Evolutionary conservation across 1,140 invertebrate species (phyloP), one percentile per base, ranked within the genome.

Genomic region (Matsumurasca onukii): DNA sequence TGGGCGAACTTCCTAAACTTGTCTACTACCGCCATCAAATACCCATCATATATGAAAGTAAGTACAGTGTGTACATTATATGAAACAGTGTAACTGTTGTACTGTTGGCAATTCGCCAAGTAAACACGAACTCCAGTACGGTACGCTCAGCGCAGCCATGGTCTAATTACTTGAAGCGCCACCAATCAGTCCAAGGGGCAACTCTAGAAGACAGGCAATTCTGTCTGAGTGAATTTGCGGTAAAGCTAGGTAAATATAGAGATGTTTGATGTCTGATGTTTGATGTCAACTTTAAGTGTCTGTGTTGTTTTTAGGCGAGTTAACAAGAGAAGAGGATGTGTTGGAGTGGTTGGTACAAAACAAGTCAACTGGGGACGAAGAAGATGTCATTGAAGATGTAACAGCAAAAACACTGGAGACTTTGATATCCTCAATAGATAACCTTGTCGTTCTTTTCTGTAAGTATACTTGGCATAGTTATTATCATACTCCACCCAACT

Each of bases 21-120:
- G 94, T 97, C 57, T 97, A 97, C 82, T 97, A 97, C 80, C 87
- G 94, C 75, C 91, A 95, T 82, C 89, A 95, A 83, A 96, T 95
- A 78, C 95, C 95, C 71, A 93, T 97, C 76, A 91, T 97, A 76
- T 97, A 95, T 79, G 92, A 95, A 86, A 88, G 93, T 95, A 84
- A 83, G 83, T 82, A n/a, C n/a, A n/a, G 73, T 76, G 68, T 77
- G 69, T 67, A 62, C 24, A 69, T 24, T 66, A n/a, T n/a, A n/a
- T n/a, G n/a, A n/a, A n/a, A n/a, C n/a, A n/a, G n/a, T n/a, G n/a
- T n/a, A n/a, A n/a, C n/a, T n/a, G n/a, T n/a, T n/a, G n/a, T n/a
- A n/a, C n/a, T n/a, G n/a, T n/a, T n/a, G n/a, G n/a, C n/a, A n/a
- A n/a, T n/a, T n/a, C n/a, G n/a, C n/a, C n/a, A n/a, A n/a, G n/a